Evolutionary conservation across 2,113 vertebrate genomes (phyloP).

Genomic region (Syrrhaptes paradoxus): DNA sequence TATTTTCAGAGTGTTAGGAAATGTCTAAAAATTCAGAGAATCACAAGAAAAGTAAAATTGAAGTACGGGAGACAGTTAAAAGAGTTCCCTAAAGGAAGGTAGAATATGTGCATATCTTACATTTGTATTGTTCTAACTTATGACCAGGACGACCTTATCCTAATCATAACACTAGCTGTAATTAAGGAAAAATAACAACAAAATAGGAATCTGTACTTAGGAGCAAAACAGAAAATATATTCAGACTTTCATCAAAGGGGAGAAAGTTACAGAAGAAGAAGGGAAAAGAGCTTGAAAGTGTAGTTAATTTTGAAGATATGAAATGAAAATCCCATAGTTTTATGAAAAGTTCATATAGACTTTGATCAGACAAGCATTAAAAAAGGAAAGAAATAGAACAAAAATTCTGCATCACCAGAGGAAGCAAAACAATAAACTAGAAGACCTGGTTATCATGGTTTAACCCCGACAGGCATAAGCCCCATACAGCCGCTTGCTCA

Average conservation of each 20-base stretch:
- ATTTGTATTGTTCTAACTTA: too few species aligned
- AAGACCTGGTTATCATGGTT: neutral
- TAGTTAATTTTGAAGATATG: neutral
- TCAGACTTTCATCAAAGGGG: neutral
- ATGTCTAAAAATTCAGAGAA: too few species aligned
- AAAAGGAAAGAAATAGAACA: neutral
- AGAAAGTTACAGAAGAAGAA: neutral
- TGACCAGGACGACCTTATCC: neutral
- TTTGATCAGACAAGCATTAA: neutral
- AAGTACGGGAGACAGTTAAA: too few species aligned
- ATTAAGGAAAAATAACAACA: neutral
- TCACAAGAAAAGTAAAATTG: too few species aligned
- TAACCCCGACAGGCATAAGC: rapidly evolving
- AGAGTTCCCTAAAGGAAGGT: too few species aligned
- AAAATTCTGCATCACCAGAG: neutral
- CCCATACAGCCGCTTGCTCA: rapidly evolving
- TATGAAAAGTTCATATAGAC: neutral
- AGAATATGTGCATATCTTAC: too few species aligned
- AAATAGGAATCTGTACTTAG: neutral
- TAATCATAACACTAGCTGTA: neutral
- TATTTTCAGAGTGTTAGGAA: too few species aligned
- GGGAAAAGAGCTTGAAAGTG: neutral
- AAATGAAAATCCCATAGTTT: neutral
- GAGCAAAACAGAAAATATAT: neutral
- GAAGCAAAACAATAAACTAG: neutral